phyloP scores from a whole-genome alignment of 2,797 vertebrate species.

The Gastrophryne carolinensis region DNA sequence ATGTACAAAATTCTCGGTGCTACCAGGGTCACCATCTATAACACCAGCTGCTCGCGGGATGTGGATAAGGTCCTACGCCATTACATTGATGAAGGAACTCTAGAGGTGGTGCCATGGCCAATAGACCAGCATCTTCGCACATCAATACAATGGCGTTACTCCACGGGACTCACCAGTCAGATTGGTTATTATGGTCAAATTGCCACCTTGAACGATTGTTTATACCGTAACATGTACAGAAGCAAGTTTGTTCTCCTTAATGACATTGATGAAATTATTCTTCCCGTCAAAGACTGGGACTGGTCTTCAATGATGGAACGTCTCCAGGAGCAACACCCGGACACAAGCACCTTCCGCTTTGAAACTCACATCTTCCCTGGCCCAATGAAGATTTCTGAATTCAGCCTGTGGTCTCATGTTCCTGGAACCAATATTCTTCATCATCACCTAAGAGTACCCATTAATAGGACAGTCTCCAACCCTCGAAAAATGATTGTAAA shows the following conservation, averaged over 20 bases:
- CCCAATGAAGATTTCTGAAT: not conserved
- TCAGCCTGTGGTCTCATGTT: not conserved
- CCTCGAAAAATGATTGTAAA: not conserved
- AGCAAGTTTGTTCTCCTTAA: conserved; percentile 62
- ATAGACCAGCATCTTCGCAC: conserved; percentile 55
- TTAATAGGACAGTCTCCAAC: not conserved
- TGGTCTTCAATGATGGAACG: conserved; percentile 12
- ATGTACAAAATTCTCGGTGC: conserved; percentile 68
- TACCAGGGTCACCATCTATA: conserved; percentile 63
- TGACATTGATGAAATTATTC: conserved; percentile 67
- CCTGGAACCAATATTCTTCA: not conserved
- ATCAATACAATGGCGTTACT: conserved; percentile 55
- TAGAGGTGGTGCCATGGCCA: conserved; percentile 65
- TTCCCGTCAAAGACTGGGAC: conserved; percentile 56
- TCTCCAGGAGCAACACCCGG: not conserved
- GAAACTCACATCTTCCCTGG: not conserved
- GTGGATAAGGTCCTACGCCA: conserved; percentile 56
- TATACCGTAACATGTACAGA: conserved; percentile 64
- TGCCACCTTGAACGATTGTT: conserved; percentile 65
- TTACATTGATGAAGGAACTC: conserved; percentile 59
- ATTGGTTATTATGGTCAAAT: conserved; percentile 66
- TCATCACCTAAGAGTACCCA: not conserved
- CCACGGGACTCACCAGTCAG: conserved; percentile 41
- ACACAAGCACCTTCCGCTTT: not conserved
- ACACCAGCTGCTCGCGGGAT: conserved; percentile 59